phyloP scores from a whole-genome alignment of 2,888 invertebrate species.

The Carabus problematicus region DNA sequence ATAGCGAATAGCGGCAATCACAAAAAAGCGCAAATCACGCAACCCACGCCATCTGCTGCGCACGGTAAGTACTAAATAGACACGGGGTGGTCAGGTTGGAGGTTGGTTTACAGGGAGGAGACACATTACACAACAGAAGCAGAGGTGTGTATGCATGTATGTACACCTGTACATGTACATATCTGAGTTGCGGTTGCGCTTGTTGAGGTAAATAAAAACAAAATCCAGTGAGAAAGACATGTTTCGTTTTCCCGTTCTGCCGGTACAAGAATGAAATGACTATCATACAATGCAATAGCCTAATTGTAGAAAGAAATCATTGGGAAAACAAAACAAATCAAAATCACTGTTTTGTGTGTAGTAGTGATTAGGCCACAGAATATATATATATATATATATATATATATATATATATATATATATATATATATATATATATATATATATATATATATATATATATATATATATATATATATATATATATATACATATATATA shows the following conservation, averaged over 20 bases:
- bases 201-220: constrained; percentile 33
- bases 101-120: neutral
- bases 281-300: neutral
- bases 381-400: constrained; percentile 3
- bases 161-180: neutral
- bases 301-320: constrained; percentile 3
- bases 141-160: neutral
- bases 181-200: neutral
- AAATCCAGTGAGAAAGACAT: constrained; percentile 28
- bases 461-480: constrained; percentile 4
- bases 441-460: constrained; percentile 2
- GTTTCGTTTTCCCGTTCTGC: constrained; percentile 24
- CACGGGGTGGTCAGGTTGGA: neutral
- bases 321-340: constrained; percentile 21
- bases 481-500: constrained; percentile 1
- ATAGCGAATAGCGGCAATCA: constrained; percentile 56
- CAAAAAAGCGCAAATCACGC: constrained; percentile 42
- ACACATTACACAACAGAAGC: neutral
- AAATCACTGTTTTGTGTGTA: constrained; percentile 35
- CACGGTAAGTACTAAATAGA: constrained; percentile 44
- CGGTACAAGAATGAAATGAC: neutral
- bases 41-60: constrained; percentile 50
- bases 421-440: neutral
- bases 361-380: constrained; percentile 38
- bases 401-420: constrained; percentile 4